Evolutionary conservation across 2,113 vertebrate species (phyloP).

Genomic region (Butastur rufipennis): DNA sequence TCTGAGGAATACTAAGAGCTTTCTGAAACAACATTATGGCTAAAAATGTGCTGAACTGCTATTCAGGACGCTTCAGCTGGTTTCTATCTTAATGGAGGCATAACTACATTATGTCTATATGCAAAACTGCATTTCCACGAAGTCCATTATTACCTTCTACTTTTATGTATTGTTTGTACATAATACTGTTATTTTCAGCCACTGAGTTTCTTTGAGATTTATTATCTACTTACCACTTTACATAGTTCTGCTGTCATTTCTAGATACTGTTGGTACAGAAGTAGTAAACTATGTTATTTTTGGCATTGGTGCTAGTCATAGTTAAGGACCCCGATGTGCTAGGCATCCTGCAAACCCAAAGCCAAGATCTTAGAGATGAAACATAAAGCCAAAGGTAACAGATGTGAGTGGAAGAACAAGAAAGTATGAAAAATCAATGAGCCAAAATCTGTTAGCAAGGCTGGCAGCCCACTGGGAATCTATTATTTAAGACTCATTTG

Average conservation of each 20-base stretch:
- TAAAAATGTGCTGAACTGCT: conserved; percentile 3
- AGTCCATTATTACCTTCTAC: not conserved
- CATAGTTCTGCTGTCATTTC: not conserved
- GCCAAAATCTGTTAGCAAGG: not conserved
- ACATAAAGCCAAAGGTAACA: not conserved
- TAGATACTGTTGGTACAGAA: not conserved
- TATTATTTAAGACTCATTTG: not conserved
- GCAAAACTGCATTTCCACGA: not conserved
- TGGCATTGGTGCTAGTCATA: not conserved
- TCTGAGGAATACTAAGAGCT: conserved; percentile 15
- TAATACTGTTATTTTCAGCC: not conserved
- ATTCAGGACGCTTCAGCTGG: conserved; percentile 2
- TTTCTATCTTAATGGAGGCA: not conserved
- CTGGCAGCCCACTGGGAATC: not conserved
- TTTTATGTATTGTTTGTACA: not conserved
- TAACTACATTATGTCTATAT: not conserved
- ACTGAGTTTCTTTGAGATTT: not conserved
- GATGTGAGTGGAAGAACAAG: not conserved
- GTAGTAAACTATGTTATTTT: not conserved
- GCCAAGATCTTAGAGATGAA: not conserved
- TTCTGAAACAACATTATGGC: conserved; percentile 18
- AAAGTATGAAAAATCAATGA: not conserved
- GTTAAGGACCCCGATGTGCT: not conserved
- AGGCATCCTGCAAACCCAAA: not conserved
- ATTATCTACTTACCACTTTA: not conserved